Percentiles rank a stretch among this genome's conserved stretches.
phyloP scores from a whole-genome alignment of 1,140 invertebrate species.

The Drosophila lacteicornis region DNA sequence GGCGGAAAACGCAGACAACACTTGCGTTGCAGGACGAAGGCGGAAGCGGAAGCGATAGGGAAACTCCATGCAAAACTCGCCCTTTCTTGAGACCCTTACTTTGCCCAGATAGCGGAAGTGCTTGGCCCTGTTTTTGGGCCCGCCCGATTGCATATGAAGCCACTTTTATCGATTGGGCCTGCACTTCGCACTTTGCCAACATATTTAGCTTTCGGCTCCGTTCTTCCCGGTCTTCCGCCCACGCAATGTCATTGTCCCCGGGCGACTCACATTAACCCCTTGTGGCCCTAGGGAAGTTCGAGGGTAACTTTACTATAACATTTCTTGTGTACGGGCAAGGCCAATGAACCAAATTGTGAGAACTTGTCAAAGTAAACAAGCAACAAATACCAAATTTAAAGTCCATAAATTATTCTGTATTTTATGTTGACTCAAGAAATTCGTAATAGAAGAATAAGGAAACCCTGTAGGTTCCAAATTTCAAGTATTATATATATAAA shows the following conservation, averaged over 20 bases:
- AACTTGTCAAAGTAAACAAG: neutral
- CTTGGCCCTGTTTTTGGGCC: slow-evolving; percentile 33
- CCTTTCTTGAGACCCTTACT: slow-evolving; percentile 2
- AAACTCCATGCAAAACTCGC: slow-evolving; percentile 18
- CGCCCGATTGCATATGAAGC: slow-evolving; percentile 46
- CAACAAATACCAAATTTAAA: slow-evolving; percentile 7
- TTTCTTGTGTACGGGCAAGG: neutral
- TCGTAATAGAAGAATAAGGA: too few species aligned
- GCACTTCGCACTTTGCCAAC: slow-evolving; percentile 57
- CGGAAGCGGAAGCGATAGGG: slow-evolving; percentile 22
- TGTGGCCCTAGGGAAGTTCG: neutral
- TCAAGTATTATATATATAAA: neutral
- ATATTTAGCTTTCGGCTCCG: slow-evolving; percentile 24
- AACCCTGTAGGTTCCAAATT: neutral
- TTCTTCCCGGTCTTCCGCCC: neutral
- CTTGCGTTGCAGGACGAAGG: slow-evolving; percentile 39
- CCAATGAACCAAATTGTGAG: slow-evolving; percentile 15
- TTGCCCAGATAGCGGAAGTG: slow-evolving; percentile 38
- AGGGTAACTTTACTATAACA: neutral
- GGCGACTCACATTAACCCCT: slow-evolving; percentile 29
- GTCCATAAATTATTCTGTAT: neutral
- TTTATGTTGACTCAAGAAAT: neutral
- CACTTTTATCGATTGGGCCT: slow-evolving; percentile 66
- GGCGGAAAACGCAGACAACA: slow-evolving; percentile 48
- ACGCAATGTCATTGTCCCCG: slow-evolving; percentile 59